Conservation (phyloP, 2,888 invertebrate species). For the Subacronicta megacephala region DNA sequence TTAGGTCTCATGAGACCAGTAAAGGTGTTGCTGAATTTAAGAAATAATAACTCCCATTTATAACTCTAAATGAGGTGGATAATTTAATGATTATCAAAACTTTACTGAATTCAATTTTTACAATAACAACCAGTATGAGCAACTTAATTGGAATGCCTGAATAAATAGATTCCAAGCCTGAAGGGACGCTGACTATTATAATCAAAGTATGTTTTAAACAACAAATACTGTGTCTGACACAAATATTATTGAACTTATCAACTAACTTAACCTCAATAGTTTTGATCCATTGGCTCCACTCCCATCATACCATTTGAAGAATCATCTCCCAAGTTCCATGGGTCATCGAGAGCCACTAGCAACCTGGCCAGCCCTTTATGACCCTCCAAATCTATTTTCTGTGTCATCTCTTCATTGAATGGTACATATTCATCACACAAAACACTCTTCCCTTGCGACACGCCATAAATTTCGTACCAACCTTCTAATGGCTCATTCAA, state of each 20-base stretch:
- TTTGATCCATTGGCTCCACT: slow-evolving; percentile 76
- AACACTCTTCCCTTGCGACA: slow-evolving; percentile 82
- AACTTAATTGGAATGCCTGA: no score
- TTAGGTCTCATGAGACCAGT: no score
- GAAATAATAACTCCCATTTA: no score
- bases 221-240: not conserved
- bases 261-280: slow-evolving; percentile 27
- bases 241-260: not conserved
- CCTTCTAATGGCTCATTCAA: slow-evolving; percentile 82
- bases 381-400: slow-evolving; percentile 82
- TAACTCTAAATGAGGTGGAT: no score
- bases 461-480: slow-evolving; percentile 85
- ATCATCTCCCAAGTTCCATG: slow-evolving; percentile 85
- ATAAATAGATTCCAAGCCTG: no score
- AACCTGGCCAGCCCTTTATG: slow-evolving; percentile 81
- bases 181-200: no score
- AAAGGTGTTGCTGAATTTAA: no score
- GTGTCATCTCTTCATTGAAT: slow-evolving; percentile 77
- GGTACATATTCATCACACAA: slow-evolving; percentile 84
- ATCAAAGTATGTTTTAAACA: not conserved
- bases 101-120: no score
- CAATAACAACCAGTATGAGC: no score
- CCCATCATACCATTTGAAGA: slow-evolving; percentile 65
- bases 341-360: slow-evolving; percentile 81
- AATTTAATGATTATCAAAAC: no score